Conservation (phyloP, 2,888 invertebrate species). For the Rhabditoides inermis region DNA sequence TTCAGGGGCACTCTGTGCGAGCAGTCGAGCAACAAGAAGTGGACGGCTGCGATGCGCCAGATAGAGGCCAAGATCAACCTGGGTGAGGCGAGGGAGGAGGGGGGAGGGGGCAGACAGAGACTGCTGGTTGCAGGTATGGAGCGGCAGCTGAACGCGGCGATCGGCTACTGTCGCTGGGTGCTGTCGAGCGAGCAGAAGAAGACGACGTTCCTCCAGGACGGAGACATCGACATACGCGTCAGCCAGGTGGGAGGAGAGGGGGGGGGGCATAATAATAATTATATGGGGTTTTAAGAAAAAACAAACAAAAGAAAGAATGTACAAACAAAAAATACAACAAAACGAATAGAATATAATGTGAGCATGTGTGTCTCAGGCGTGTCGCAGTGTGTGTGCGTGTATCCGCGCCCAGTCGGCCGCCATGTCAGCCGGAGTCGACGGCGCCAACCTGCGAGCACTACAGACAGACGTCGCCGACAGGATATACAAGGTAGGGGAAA, state of each 20-base stretch:
- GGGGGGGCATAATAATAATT: too few species aligned
- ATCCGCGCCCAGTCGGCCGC: too few species aligned
- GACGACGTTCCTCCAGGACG: slow-evolving; percentile 76
- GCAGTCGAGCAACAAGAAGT: slow-evolving; percentile 77
- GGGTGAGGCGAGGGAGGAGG: too few species aligned
- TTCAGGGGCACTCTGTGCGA: slow-evolving; percentile 76
- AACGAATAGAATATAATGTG: too few species aligned
- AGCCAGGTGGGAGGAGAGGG: slow-evolving; percentile 26
- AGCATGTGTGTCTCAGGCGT: too few species aligned
- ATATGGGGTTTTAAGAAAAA: too few species aligned
- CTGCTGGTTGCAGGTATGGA: too few species aligned
- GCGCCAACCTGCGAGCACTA: slow-evolving; percentile 78
- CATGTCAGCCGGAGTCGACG: slow-evolving; percentile 61
- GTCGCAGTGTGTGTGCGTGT: too few species aligned
- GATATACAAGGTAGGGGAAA: slow-evolving; percentile 73
- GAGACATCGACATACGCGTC: too few species aligned
- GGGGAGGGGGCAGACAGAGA: too few species aligned
- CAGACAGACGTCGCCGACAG: slow-evolving; percentile 79
- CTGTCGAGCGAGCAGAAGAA: slow-evolving; percentile 87
- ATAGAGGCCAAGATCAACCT: slow-evolving; percentile 81
- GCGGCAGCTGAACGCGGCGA: slow-evolving; percentile 70
- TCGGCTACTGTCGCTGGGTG: slow-evolving; percentile 78
- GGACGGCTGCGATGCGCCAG: slow-evolving; percentile 74
- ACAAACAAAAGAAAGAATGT: too few species aligned
- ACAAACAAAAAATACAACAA: too few species aligned